Base-by-base conservation (phyloP, 2,113 vertebrate species). In the Eulemur macaco region DNA sequence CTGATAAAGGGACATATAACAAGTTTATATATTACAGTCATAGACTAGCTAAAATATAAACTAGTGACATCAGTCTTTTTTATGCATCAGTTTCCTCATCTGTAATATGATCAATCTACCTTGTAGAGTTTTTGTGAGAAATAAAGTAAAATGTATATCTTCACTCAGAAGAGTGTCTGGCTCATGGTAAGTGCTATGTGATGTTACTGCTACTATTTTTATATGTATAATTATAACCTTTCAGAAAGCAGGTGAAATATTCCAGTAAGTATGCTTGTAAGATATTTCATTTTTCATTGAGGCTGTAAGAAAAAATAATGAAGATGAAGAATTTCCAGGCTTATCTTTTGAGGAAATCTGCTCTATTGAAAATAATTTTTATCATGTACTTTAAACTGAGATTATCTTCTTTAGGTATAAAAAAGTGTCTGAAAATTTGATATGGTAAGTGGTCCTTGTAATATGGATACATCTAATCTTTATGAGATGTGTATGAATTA, bases 31-130 rank as follows among this genome's bases (percentile, higher is more conserved):
- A 90, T n/a, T 89, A 68, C 2, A 92, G 29, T 54, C 15, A 82
- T 18, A 86, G 37, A 77, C 37, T 34, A 92, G 29, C 29, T 94
- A 91, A 92, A 92, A 78, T 89, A 95, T 3, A 73, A 18, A 92
- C 14, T 84, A 64, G 20, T 52, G 50, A 64, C 3, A 81, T 82
- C 17, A 54, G 17, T 54, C 52, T 54, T 68, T 37, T 82, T 34
- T 74, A 39, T 39, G 12, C 11, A 63, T 80, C 7, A 29, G 5
- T 95, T 96, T 96, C 54, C 34, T 95, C 31, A 47, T 47, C 63
- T 95, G 7, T 93, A 74, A 93, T 10, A 73, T 86, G 39, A 71
- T 47, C 56, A 77, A 39, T 68, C 8, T 69, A 34, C 1, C 0
- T 80, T 9, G 68, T 42, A 69, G 34, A 2, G 37, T 68, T 81